phyloP scores from a whole-genome alignment of 64 coral and sea anemone species.

The Porites australiensis region DNA sequence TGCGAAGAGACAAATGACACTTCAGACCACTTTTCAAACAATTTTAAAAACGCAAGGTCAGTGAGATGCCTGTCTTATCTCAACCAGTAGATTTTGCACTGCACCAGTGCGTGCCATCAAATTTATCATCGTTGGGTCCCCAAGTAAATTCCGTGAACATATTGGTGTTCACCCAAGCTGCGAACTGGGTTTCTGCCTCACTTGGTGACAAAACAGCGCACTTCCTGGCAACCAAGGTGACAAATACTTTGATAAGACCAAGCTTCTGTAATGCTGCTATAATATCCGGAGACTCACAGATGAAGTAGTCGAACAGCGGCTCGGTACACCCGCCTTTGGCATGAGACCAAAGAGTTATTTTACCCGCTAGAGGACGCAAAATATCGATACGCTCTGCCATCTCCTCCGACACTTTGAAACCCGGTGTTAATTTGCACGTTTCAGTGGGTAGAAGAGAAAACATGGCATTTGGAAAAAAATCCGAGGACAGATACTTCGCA shows the following conservation, averaged over 20 bases:
- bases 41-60: not conserved
- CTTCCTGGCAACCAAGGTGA: not conserved
- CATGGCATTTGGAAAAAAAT: not conserved
- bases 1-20: too few species aligned
- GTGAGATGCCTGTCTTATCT: not conserved
- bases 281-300: conserved; percentile 8
- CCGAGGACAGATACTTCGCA: not conserved
- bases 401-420: not conserved
- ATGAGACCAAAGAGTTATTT: conserved; percentile 16
- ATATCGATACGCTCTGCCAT: not conserved
- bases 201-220: not conserved
- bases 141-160: not conserved
- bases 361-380: not conserved
- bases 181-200: not conserved
- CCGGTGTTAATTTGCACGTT: not conserved
- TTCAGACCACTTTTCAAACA: not conserved
- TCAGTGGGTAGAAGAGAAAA: conserved; percentile 23
- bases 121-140: not conserved
- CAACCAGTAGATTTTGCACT: not conserved
- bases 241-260: not conserved
- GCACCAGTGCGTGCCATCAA: not conserved
- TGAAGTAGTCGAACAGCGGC: conserved; percentile 12
- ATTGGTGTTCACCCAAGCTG: not conserved
- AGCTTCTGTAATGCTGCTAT: not conserved
- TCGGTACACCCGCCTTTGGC: not conserved